Base-by-base conservation (phyloP, 2,888 invertebrate genomes). In the Ceriagrion tenellum region DNA sequence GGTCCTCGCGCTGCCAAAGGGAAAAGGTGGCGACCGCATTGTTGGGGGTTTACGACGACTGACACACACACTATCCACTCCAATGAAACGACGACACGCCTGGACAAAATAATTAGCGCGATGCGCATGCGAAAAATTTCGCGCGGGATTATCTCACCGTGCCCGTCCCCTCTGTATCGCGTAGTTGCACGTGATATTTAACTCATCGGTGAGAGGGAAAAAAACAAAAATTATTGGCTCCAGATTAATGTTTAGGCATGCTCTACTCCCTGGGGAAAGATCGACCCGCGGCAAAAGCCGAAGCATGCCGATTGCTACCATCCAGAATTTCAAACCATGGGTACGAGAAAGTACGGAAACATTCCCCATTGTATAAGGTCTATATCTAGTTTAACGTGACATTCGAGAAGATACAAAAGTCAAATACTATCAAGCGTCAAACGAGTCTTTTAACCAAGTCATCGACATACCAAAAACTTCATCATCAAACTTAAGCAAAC, bases 11-110 rank as follows among this genome's bases (percentile, higher is more conserved):
- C 81, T 8, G 81, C 47, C 47, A 47, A 47, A 81, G 81, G 35
- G 81, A 81, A 81, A 35, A 69, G 69, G 30, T 35, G 81, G 81
- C 81, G 81, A 81, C 81, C 81, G 69, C 69, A 69, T n/a, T n/a
- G 47, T 4, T 47, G 47, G 23, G 69, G 69, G 23, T 26, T 63
- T 63, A 63, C 63, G 63, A 63, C 63, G 63, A 18, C 63, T 23
- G 63, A 47, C 47, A 4, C 4, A n/a, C 69, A 26, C 69, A n/a
- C 8, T n/a, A 69, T 8, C 69, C 26, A 69, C 23, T 69, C 69
- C 69, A n/a, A 12, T 26, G 69, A n/a, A 69, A 69, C 69, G 47
- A 47, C 47, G 47, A 47, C 47, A 47, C n/a, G n/a, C n/a, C n/a
- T 12, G 74, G 30, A 30, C 35, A 35, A 81, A 81, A 81, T 47